These are phyloP conservation scores for Oostethus manadensis DNA, from an alignment of 2,113 vertebrate genomes.

Conservation along the genomic window DNA sequence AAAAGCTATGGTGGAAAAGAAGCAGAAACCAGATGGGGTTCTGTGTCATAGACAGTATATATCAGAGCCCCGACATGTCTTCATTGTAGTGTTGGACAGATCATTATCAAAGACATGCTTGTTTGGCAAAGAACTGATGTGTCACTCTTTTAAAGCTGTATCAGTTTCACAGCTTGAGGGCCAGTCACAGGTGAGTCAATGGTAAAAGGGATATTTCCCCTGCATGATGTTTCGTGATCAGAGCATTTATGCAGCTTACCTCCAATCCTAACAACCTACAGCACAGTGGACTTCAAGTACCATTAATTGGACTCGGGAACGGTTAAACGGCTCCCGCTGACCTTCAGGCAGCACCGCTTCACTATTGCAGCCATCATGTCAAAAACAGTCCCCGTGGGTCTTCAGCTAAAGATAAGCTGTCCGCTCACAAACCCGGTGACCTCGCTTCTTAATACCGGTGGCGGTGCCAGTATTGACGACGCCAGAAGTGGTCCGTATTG, in stretches of 20 bases:
- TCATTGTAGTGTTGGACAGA: slow-evolving; percentile 39
- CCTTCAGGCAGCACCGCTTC: slow-evolving; percentile 37
- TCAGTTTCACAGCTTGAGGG: slow-evolving; percentile 35
- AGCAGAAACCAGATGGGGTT: slow-evolving; percentile 38
- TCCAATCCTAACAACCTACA: background rate
- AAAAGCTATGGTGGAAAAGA: slow-evolving; percentile 17
- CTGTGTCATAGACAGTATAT: slow-evolving; percentile 31
- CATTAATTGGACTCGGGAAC: slow-evolving; percentile 39
- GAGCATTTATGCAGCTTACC: slow-evolving; percentile 18
- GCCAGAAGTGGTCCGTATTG: slow-evolving; percentile 37
- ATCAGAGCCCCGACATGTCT: slow-evolving; percentile 31
- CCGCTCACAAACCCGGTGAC: slow-evolving; percentile 55
- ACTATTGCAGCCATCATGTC: slow-evolving; percentile 44
- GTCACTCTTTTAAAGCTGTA: slow-evolving; percentile 30
- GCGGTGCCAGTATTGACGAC: slow-evolving; percentile 32
- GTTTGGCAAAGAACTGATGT: slow-evolving; percentile 37
- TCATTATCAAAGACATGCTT: slow-evolving; percentile 50
- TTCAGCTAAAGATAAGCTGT: slow-evolving; percentile 17
- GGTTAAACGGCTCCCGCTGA: slow-evolving; percentile 55
- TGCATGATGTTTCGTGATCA: slow-evolving; percentile 13
- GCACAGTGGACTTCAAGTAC: background rate
- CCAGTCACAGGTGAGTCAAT: slow-evolving; percentile 17
- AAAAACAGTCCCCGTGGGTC: slow-evolving; percentile 24
- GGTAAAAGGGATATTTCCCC: slow-evolving; percentile 19
- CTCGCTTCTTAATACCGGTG: slow-evolving; percentile 46